These are phyloP conservation scores for Hirudo medicinalis DNA, from an alignment of 1,140 invertebrate genomes.

Conservation along the genomic window DNA sequence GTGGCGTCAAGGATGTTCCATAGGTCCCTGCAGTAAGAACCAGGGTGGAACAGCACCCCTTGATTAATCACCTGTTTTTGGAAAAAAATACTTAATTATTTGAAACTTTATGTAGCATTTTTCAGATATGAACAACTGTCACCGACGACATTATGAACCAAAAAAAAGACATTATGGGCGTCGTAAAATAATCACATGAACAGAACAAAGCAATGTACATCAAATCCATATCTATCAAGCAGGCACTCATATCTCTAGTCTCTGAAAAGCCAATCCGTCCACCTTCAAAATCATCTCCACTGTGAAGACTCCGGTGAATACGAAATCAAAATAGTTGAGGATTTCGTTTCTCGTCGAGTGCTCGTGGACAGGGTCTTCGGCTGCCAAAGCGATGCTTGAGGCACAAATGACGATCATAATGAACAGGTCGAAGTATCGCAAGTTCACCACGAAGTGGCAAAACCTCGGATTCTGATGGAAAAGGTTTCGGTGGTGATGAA, in stretches of 20 bases:
- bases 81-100: not conserved
- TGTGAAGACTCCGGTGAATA: constrained; percentile 97
- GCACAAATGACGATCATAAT: constrained; percentile 96
- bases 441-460: constrained; percentile 85
- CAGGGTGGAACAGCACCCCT: constrained; percentile 86
- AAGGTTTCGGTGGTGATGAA: not conserved
- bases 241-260: too few relatives aligned
- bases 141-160: too few relatives aligned
- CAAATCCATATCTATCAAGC: too few relatives aligned
- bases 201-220: too few relatives aligned
- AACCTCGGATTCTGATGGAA: constrained; percentile 13
- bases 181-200: too few relatives aligned
- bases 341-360: constrained; percentile 67
- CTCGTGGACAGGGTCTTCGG: constrained; percentile 93
- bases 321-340: constrained; percentile 96
- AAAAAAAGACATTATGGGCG: too few relatives aligned
- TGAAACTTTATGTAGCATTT: not conserved
- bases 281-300: constrained; percentile 90
- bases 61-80: constrained; percentile 72
- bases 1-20: constrained; percentile 85
- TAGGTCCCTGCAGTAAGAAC: constrained; percentile 61
- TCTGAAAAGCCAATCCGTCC: constrained; percentile 22
- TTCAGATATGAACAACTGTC: not conserved
- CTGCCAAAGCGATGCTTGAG: constrained; percentile 93
- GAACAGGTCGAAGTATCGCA: constrained; percentile 97